These are phyloP conservation scores for Noturus placidus DNA, from an alignment of 2,113 vertebrate species.

Conservation along the genomic window DNA sequence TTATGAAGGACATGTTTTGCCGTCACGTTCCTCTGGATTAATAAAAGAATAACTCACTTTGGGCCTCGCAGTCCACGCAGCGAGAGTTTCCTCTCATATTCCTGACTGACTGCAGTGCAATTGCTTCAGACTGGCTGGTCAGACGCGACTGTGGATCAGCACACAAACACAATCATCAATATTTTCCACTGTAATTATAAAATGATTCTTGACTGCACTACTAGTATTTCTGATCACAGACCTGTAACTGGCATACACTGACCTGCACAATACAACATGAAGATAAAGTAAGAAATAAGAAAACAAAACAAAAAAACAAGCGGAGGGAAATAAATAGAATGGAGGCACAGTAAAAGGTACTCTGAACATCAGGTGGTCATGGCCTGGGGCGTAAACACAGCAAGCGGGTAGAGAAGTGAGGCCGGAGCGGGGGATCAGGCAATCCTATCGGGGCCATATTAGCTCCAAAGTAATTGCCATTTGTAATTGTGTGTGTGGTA, in stretches of 20 bases:
- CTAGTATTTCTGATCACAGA: background rate
- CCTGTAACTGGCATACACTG: background rate
- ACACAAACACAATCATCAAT: constrained; percentile 4
- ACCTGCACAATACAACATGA: background rate
- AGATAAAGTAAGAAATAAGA: constrained; percentile 28
- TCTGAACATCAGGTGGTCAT: constrained; percentile 26
- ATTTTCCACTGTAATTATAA: background rate
- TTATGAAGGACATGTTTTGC: background rate
- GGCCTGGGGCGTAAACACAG: constrained; percentile 69
- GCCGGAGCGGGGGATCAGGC: constrained; percentile 9
- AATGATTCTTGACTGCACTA: background rate
- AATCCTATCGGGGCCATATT: constrained; percentile 50
- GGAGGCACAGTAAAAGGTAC: constrained; percentile 32
- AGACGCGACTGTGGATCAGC: constrained; percentile 82
- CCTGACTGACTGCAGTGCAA: constrained; percentile 92
- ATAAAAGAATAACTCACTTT: constrained; percentile 77
- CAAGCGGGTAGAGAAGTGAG: constrained; percentile 37
- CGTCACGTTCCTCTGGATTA: background rate
- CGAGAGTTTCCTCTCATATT: constrained; percentile 86
- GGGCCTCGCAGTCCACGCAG: constrained; percentile 92
- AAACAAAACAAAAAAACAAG: constrained; percentile 39
- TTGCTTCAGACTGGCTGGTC: constrained; percentile 91
- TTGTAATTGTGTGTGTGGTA: constrained; percentile 58
- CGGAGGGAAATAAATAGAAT: constrained; percentile 59
- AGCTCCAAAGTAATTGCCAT: constrained; percentile 61